Evolutionary conservation across 2,797 vertebrate species (phyloP).

Genomic region (Hozukius guyotensis): DNA sequence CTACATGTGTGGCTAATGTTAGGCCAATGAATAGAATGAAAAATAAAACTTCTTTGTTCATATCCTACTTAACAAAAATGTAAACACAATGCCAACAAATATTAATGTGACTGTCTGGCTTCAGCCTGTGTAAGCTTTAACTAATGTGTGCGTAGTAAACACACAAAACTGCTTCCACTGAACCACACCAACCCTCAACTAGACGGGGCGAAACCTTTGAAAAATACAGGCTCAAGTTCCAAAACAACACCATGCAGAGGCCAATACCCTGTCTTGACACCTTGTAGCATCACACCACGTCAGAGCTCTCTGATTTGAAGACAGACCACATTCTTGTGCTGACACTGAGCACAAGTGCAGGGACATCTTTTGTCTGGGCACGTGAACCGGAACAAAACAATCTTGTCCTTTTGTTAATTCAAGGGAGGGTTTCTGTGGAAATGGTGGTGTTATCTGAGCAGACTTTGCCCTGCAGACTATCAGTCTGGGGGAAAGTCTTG

Average conservation of each 20-base stretch:
- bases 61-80: not conserved
- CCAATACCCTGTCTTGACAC: not conserved
- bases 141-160: not conserved
- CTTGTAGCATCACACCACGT: not conserved
- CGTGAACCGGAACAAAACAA: slow-evolving; percentile 16
- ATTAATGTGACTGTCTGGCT: not conserved
- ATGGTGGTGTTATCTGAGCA: slow-evolving; percentile 17
- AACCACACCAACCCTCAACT: not conserved
- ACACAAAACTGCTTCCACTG: not conserved
- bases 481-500: not conserved
- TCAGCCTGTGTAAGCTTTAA: not conserved
- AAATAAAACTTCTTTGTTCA: not conserved
- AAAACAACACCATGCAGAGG: not conserved
- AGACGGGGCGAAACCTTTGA: not conserved
- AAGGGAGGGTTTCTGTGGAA: slow-evolving; percentile 30
- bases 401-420: slow-evolving; percentile 8
- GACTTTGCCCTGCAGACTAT: slow-evolving; percentile 32
- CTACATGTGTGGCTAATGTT: not conserved
- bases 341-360: slow-evolving; percentile 7
- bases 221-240: slow-evolving; percentile 21
- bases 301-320: slow-evolving; percentile 14
- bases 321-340: slow-evolving; percentile 44
- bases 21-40: not conserved
- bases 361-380: not conserved
- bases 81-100: not conserved